Evolutionary conservation across 2,113 vertebrate genomes (phyloP), one percentile per base, ranked within the genome.

Genomic region (Hyaena hyaena): DNA sequence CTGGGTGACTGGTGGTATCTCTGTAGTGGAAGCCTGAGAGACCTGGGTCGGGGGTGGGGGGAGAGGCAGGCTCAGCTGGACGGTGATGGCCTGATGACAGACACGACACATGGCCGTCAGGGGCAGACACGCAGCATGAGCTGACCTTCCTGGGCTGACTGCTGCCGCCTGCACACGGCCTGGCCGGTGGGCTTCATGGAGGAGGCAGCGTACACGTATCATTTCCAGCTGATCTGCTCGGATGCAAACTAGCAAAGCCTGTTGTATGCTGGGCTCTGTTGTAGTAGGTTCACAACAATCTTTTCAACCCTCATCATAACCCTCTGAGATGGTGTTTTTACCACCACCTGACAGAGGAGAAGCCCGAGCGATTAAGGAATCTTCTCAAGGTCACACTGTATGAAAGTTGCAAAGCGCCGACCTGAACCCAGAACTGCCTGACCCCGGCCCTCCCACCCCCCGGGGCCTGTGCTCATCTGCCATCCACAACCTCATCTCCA

Each of bases 151-250:
- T 2, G 2, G 69, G 68, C 35, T 15, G 3, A 5, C 2, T 24
- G 14, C 79, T 17, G 35, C 35, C 35, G 48, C 39, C 21, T 8
- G 4, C 14, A 10, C 2, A 1, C 1, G 0, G 21, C 10, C 0
- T 4, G 2, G 12, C 35, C 7, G 21, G 31, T 19, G 23, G n/a
- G 33, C 74, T 61, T 74, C 31, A 0, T 28, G 39, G 39, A 26
- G 74, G 50, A 58, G 35, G 65, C 7, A 28, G 24, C 7, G 14
- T 5, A 1, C 23, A 1, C 0, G 3, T 63, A 10, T n/a, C 19
- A 33, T 31, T 48, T 61, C 26, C 21, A 69, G 14, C 15, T 1
- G 31, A 65, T 39, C 28, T 9, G 10, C 48, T 45, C 4, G 23
- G 48, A 48, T 2, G 33, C 17, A 53, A 31, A 23, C 24, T 3